Evolutionary conservation across 1,140 invertebrate genomes (phyloP), one percentile per base, ranked within the genome.

Genomic region (Wiebesia pumilae): DNA sequence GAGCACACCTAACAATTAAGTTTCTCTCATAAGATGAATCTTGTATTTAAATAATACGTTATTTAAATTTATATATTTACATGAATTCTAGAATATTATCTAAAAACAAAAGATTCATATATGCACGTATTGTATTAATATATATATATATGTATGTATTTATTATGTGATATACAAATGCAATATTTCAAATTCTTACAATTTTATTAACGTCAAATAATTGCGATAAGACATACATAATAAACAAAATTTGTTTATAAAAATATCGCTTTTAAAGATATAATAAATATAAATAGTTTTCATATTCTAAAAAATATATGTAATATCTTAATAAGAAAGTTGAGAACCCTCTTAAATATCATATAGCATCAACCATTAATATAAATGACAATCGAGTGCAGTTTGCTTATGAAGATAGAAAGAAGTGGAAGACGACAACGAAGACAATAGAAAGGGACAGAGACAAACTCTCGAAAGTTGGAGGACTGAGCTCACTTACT

Each of bases 401-500:
- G 81, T 19, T 33, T 12, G n/a, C 65, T 78, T 19, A 87, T 73
- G 75, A 85, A 89, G 87, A 87, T 24, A 80, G 78, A 79, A 81
- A 79, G 54, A 85, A 87, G 78, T 73, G 86, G 67, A 88, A 75
- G 80, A 88, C 58, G 40, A 83, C 58, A 80, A 89, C 81, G 82
- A 81, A 58, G 69, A 85, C 85, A 87, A 88, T 69, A 62, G 80
- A 86, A 87, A 90, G 71, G 83, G 85, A 87, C 89, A 83, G 86
- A 86, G 86, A 87, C 14, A 62, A 62, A 62, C 35, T 83, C 73
- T 89, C 51, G 85, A 90, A 88, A 87, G 82, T 89, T 89, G 89
- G 87, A 89, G 89, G 88, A 89, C 86, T 75, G 73, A 77, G 88
- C 89, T 88, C 87, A 91, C 90, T 75, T 35, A 24, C 58, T 67